phyloP scores from a whole-genome alignment of 2,113 vertebrate genomes.

The Perca flavescens region DNA sequence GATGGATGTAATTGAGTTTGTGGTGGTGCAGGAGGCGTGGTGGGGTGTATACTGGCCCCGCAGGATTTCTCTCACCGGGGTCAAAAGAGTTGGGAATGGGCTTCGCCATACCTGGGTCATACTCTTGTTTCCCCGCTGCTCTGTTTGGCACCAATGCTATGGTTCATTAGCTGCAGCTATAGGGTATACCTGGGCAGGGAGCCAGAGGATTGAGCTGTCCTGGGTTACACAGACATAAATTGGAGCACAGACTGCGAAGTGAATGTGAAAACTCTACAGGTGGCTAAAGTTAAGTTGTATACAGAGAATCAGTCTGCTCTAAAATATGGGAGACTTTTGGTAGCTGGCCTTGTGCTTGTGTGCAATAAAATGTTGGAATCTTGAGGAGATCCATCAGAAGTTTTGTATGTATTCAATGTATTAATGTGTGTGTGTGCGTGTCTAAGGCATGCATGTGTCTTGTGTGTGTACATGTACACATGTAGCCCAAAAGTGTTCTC shows the following conservation, averaged over 20 bases:
- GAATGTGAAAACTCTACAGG: constrained; percentile 73
- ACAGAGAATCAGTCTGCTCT: constrained; percentile 42
- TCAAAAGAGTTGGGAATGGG: constrained; percentile 51
- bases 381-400: constrained; percentile 48
- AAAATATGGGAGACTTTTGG: constrained; percentile 45
- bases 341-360: constrained; percentile 20
- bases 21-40: constrained; percentile 48
- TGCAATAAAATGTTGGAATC: constrained; percentile 51
- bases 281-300: constrained; percentile 69
- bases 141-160: constrained; percentile 70
- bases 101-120: constrained; percentile 37
- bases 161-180: constrained; percentile 79
- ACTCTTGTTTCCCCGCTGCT: constrained; percentile 43
- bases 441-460: not conserved
- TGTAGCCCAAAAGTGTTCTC: constrained; percentile 24
- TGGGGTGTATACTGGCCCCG: constrained; percentile 55
- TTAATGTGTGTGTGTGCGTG: not conserved
- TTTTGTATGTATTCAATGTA: not conserved
- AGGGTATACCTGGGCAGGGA: constrained; percentile 70
- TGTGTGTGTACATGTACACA: constrained; percentile 45
- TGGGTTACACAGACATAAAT: constrained; percentile 70
- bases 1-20: constrained; percentile 68
- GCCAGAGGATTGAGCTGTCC: constrained; percentile 75
- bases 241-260: constrained; percentile 53
- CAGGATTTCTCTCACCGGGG: constrained; percentile 58